Percentiles rank a stretch among this genome's conserved stretches.
Evolutionary conservation across 2,888 invertebrate species (phyloP).

Genomic region (Leptopterna dolabrata): DNA sequence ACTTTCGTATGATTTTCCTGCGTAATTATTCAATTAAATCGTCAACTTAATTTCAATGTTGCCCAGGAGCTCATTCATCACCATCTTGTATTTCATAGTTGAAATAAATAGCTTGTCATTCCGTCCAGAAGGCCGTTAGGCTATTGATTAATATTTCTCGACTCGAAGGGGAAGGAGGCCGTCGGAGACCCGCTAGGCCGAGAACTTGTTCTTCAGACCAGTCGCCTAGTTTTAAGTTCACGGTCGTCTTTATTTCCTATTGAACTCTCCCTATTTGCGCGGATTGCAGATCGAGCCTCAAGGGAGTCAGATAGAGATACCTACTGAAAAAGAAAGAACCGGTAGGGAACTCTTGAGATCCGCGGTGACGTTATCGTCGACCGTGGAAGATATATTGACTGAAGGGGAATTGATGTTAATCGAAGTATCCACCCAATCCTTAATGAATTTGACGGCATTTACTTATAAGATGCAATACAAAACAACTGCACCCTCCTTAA

Average conservation of each 20-base stretch:
- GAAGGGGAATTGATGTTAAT: neutral
- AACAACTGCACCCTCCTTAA: neutral
- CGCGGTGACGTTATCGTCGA: neutral
- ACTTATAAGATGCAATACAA: neutral
- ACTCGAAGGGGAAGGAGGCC: neutral
- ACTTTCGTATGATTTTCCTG: conserved; percentile 31
- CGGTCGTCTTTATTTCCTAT: conserved; percentile 30
- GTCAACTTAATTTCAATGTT: conserved; percentile 22
- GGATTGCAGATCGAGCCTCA: neutral
- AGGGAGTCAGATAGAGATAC: neutral
- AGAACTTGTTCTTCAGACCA: conserved; percentile 3
- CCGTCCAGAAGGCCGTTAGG: conserved; percentile 52
- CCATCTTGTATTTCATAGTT: conserved; percentile 51
- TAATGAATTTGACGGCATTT: neutral
- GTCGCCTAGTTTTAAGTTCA: conserved; percentile 35
- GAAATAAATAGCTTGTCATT: conserved; percentile 53
- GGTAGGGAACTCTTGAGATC: neutral
- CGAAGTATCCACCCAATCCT: neutral
- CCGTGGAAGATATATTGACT: neutral
- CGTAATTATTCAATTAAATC: conserved; percentile 51
- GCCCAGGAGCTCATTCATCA: conserved; percentile 37
- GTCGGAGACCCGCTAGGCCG: conserved; percentile 8
- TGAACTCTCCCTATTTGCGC: neutral
- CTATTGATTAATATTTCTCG: conserved; percentile 53
- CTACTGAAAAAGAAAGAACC: neutral